Conservation (phyloP, 2,113 vertebrate genomes). For the Sterrhoptilus dennistouni region DNA sequence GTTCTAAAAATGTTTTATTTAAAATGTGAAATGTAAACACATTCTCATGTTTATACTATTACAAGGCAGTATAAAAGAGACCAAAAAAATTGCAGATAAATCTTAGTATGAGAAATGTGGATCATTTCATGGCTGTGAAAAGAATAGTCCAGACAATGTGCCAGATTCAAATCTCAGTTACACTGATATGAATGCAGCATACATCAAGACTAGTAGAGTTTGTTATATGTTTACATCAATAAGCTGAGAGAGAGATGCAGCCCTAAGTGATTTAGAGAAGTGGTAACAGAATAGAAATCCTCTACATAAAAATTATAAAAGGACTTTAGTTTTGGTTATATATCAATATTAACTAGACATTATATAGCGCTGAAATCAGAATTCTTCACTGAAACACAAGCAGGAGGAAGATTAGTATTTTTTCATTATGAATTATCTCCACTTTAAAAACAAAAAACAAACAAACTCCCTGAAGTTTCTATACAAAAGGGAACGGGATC, state of each 20-base stretch:
- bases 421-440: background rate
- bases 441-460: background rate
- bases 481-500: background rate
- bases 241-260: background rate
- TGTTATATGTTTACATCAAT: background rate
- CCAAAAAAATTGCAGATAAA: conserved; percentile 32
- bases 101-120: conserved; percentile 20
- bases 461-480: background rate
- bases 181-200: background rate
- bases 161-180: conserved; percentile 35
- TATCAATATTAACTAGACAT: background rate
- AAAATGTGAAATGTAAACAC: conserved; percentile 64
- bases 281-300: background rate
- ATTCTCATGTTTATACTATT: conserved; percentile 66
- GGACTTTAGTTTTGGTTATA: background rate
- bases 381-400: background rate
- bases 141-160: conserved; percentile 28
- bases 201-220: background rate
- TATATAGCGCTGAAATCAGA: background rate
- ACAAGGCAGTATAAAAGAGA: conserved; percentile 45
- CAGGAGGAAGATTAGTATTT: background rate
- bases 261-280: background rate
- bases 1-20: conserved; percentile 64
- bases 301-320: background rate
- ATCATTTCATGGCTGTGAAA: conserved; percentile 47